Evolutionary conservation across 2,113 vertebrate species (phyloP).

Genomic region (Cyprinodon brontotheroides): DNA sequence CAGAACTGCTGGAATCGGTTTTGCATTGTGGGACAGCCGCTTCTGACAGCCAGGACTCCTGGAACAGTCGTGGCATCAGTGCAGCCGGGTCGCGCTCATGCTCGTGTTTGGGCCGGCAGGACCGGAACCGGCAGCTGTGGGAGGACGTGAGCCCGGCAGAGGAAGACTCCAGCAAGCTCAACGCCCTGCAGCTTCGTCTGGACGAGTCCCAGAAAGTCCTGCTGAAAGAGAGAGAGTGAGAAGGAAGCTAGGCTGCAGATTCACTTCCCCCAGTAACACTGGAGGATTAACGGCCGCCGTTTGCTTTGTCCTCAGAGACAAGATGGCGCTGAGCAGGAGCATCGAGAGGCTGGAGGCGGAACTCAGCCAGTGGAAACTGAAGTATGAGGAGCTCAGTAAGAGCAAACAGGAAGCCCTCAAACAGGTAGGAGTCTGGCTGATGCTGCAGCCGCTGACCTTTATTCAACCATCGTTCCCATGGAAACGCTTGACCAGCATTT

Average conservation of each 20-base stretch:
- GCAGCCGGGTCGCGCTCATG: slow-evolving; percentile 70
- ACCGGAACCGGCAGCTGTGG: slow-evolving; percentile 89
- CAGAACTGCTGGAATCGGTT: slow-evolving; percentile 86
- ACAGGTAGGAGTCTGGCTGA: slow-evolving; percentile 80
- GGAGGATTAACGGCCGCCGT: neutral
- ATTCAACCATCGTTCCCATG: too few relatives aligned
- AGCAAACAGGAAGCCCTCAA: slow-evolving; percentile 93
- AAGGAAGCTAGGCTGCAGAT: neutral
- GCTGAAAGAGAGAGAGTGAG: slow-evolving; percentile 75
- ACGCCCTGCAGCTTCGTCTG: slow-evolving; percentile 90
- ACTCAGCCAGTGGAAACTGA: slow-evolving; percentile 95
- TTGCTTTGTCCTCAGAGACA: slow-evolving; percentile 84
- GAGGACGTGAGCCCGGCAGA: slow-evolving; percentile 83
- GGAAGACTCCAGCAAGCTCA: slow-evolving; percentile 90
- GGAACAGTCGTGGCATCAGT: slow-evolving; percentile 77
- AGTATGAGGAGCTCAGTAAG: slow-evolving; percentile 95
- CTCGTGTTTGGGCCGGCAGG: slow-evolving; percentile 82
- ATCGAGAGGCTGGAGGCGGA: slow-evolving; percentile 95
- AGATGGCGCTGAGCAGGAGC: slow-evolving; percentile 88
- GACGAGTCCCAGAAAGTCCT: slow-evolving; percentile 95
- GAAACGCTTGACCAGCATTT: too few relatives aligned
- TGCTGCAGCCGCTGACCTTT: neutral
- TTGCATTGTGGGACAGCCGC: slow-evolving; percentile 73
- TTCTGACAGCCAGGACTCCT: slow-evolving; percentile 78
- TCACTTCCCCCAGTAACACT: too few relatives aligned